Evolutionary conservation across 1,140 invertebrate genomes (phyloP).

Genomic region (Drosophila erecta): DNA sequence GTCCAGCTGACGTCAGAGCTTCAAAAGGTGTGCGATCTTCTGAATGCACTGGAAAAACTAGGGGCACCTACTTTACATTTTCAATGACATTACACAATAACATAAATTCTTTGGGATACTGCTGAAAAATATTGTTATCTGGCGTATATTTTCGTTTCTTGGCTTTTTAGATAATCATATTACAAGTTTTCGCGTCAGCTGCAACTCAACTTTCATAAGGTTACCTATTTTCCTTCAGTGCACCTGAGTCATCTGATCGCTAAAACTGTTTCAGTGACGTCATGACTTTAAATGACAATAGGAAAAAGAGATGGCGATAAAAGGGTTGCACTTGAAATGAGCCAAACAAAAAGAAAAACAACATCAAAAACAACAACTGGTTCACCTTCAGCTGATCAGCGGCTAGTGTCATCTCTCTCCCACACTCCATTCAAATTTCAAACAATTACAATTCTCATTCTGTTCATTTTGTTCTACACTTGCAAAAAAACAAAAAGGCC

Average conservation of each 20-base stretch:
- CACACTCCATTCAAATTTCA: slow-evolving; percentile 33
- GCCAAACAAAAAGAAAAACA: neutral
- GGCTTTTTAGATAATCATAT: too few relatives aligned
- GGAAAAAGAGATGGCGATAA: neutral
- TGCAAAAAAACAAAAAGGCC: slow-evolving; percentile 12
- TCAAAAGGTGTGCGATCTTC: neutral
- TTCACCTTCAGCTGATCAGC: slow-evolving; percentile 49
- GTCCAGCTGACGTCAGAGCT: slow-evolving; percentile 14
- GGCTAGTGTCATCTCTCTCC: slow-evolving; percentile 16
- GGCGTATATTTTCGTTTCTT: too few relatives aligned
- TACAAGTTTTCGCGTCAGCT: too few relatives aligned
- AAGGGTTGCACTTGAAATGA: slow-evolving; percentile 43
- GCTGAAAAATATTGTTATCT: too few relatives aligned
- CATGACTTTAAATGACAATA: slow-evolving; percentile 14
- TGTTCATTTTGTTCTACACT: slow-evolving; percentile 25
- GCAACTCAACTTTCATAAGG: neutral
- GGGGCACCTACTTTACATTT: too few relatives aligned
- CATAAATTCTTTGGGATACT: too few relatives aligned
- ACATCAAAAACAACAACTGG: slow-evolving; percentile 29
- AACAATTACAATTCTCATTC: slow-evolving; percentile 14
- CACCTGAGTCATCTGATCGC: slow-evolving; percentile 33
- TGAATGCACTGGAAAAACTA: neutral
- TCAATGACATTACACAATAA: too few relatives aligned
- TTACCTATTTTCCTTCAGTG: slow-evolving; percentile 1
- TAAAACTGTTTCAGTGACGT: slow-evolving; percentile 23